These are phyloP conservation scores for Thereva unica DNA, from an alignment of 2,888 invertebrate genomes.

Conservation along the genomic window DNA sequence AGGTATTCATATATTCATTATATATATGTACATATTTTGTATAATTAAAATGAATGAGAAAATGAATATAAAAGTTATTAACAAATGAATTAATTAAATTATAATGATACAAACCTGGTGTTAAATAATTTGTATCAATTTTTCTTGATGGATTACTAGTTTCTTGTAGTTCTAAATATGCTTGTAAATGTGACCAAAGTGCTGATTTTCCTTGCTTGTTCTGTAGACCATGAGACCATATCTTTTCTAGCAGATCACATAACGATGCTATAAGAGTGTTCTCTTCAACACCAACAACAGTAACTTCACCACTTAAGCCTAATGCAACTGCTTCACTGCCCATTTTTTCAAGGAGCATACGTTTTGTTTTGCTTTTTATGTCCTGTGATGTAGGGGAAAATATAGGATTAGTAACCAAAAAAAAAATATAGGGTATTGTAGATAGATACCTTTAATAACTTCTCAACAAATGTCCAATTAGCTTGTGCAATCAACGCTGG, in stretches of 20 bases:
- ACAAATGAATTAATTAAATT: background rate
- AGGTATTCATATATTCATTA: slow-evolving; percentile 14
- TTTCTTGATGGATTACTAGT: slow-evolving; percentile 62
- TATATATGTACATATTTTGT: background rate
- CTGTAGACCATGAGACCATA: slow-evolving; percentile 97
- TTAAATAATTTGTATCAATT: slow-evolving; percentile 62
- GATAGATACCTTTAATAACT: slow-evolving; percentile 94
- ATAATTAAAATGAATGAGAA: slow-evolving; percentile 13
- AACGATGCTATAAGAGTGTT: slow-evolving; percentile 97
- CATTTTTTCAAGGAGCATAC: slow-evolving; percentile 99
- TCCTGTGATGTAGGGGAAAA: slow-evolving; percentile 64
- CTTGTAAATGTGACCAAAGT: slow-evolving; percentile 91
- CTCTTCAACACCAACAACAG: slow-evolving; percentile 82
- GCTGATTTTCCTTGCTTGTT: slow-evolving; percentile 97
- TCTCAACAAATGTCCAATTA: slow-evolving; percentile 97
- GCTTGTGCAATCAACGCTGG: slow-evolving; percentile 93
- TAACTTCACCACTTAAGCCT: slow-evolving; percentile 82
- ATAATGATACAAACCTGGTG: slow-evolving; percentile 58
- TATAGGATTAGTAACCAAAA: slow-evolving; percentile 43
- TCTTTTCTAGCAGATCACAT: slow-evolving; percentile 94
- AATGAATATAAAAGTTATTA: slow-evolving; percentile 21
- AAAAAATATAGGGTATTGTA: too few species aligned
- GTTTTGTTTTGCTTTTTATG: slow-evolving; percentile 92
- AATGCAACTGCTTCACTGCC: slow-evolving; percentile 95
- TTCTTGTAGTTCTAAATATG: slow-evolving; percentile 85